Evolutionary conservation across 1,140 invertebrate species (phyloP).

Genomic region (Microplitis mediator): DNA sequence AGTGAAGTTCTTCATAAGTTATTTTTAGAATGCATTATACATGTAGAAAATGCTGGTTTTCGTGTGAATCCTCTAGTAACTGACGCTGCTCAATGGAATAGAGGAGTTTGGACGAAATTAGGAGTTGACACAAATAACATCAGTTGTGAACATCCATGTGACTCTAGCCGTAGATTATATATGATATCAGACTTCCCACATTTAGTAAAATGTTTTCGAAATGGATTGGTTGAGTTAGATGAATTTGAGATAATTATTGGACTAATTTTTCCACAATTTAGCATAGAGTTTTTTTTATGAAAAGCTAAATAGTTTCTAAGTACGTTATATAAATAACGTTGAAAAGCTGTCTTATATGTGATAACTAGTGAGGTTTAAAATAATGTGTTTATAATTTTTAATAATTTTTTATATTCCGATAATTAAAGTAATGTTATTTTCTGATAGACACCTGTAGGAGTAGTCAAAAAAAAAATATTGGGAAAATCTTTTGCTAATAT

Average conservation of each 20-base stretch:
- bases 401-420: no score
- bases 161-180: conserved; percentile 18
- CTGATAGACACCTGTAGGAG: neutral
- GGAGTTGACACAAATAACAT: conserved; percentile 23
- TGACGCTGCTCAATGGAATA: conserved; percentile 31
- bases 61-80: conserved; percentile 26
- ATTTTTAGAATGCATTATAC: conserved; percentile 37
- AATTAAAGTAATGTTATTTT: neutral
- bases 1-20: conserved; percentile 32
- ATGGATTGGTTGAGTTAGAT: conserved; percentile 6
- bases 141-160: conserved; percentile 20
- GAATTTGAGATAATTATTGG: conserved; percentile 11
- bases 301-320: no score
- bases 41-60: conserved; percentile 27
- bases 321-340: no score
- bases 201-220: conserved; percentile 28
- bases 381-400: no score
- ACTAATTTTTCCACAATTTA: neutral
- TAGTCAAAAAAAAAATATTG: neutral
- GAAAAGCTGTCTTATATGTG: no score
- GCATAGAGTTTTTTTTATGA: no score
- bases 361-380: no score
- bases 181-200: conserved; percentile 30
- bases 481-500: neutral
- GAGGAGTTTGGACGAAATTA: conserved; percentile 26